Evolutionary conservation across 2,113 vertebrate genomes (phyloP), one percentile per base, ranked within the genome.

Genomic region (Lates calcarifer): DNA sequence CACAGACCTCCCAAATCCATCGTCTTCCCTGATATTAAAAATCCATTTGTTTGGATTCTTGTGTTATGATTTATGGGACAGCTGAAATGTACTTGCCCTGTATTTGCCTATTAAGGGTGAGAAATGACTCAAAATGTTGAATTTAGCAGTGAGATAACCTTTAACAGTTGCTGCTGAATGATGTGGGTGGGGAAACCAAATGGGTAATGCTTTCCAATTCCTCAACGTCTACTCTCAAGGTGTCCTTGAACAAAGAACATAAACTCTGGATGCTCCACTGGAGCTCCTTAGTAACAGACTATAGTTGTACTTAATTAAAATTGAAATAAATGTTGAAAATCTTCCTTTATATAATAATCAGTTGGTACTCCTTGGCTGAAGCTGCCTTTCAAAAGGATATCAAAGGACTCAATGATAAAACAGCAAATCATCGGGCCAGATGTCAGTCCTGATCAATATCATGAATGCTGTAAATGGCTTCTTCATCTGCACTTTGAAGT

Each of bases 81-180:
- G 53, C 73, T 80, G 57, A 47, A 69, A 71, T 77, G 55, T 13
- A 15, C 53, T 85, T 74, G 58, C 43, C 22, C 74, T 68, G 67
- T 51, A 61, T 87, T 88, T 72, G 68, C 68, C 77, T 79, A 78
- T 81, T 81, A 79, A 35, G 43, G 29, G 7, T 68, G 77, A 79
- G 60, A 58, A 83, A 82, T 75, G 13, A 68, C 51, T 78, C 45
- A 29, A 81, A 83, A 82, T 83, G 82, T 64, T 58, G 82, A 82
- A 81, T 77, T 79, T 72, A 68, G 20, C 71, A 45, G 47, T 15
- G 43, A 64, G 83, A 85, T 74, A 81, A 89, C 89, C 83, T 86
- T 74, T 81, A 86, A 76, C 80, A 81, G 61, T 88, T 81, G 69
- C 29, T 31, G 76, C 69, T 83, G 76, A 86, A 84, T 80, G 78